phyloP scores from a whole-genome alignment of 2,888 invertebrate genomes.

The Isotomurus palustris region DNA sequence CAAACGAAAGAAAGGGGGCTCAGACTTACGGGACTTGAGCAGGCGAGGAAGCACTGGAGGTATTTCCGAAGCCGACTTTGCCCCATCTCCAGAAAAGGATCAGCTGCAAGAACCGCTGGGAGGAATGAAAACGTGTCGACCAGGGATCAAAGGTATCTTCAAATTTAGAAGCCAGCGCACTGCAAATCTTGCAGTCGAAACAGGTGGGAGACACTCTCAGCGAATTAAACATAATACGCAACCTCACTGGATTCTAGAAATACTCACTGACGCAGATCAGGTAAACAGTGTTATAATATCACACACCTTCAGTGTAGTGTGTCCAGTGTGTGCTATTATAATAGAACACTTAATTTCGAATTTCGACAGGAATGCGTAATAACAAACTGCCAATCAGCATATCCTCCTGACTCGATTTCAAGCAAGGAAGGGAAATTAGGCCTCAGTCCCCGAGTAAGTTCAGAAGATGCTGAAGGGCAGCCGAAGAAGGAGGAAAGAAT shows the following conservation, averaged over 20 bases:
- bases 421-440: no score
- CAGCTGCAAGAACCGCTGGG: background rate
- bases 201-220: conserved; percentile 19
- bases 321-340: no score
- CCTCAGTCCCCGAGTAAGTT: no score
- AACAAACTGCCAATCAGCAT: no score
- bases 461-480: background rate
- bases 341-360: no score
- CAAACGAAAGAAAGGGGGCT: background rate
- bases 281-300: background rate
- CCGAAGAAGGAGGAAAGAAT: conserved; percentile 10
- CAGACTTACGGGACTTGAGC: background rate
- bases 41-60: background rate
- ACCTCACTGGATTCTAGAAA: conserved; percentile 20
- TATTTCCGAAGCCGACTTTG: background rate
- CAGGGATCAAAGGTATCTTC: conserved; percentile 1
- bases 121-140: background rate
- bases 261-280: conserved; percentile 10
- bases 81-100: background rate
- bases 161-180: background rate
- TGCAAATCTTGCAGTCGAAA: conserved; percentile 8
- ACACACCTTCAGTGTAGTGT: no score
- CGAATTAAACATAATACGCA: conserved; percentile 9
- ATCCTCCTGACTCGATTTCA: no score
- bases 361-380: no score